Evolutionary conservation across 2,888 invertebrate genomes (phyloP).

Genomic region (Orthonychiurus folsomi): DNA sequence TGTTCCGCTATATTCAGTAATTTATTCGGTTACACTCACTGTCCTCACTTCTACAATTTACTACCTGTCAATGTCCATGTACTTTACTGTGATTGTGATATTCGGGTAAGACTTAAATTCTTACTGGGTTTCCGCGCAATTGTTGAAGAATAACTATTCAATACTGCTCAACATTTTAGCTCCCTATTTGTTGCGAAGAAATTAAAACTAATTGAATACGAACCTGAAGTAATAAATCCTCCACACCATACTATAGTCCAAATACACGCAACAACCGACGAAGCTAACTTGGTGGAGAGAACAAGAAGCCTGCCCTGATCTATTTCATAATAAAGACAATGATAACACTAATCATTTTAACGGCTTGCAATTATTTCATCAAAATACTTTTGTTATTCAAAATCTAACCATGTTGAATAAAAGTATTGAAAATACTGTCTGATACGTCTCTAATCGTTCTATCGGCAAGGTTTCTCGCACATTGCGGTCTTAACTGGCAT

Average conservation of each 20-base stretch:
- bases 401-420: too few species aligned
- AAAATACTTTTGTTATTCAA: too few species aligned
- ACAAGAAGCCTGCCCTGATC: not conserved
- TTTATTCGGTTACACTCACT: not conserved
- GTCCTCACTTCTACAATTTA: not conserved
- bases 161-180: too few species aligned
- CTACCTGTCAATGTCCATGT: not conserved
- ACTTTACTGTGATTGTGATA: not conserved
- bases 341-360: too few species aligned
- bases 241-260: not conserved
- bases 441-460: too few species aligned
- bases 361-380: too few species aligned
- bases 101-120: not conserved
- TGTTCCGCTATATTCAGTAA: not conserved
- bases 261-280: not conserved
- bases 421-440: too few species aligned
- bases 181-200: not conserved
- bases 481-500: too few species aligned
- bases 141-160: too few species aligned
- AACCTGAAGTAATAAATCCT: not conserved
- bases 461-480: too few species aligned
- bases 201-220: not conserved
- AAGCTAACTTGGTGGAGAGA: not conserved
- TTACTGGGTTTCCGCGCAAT: too few species aligned
- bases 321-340: too few species aligned